Evolutionary conservation across 1,140 invertebrate genomes (phyloP).

Genomic region (Papilio polyxenes): DNA sequence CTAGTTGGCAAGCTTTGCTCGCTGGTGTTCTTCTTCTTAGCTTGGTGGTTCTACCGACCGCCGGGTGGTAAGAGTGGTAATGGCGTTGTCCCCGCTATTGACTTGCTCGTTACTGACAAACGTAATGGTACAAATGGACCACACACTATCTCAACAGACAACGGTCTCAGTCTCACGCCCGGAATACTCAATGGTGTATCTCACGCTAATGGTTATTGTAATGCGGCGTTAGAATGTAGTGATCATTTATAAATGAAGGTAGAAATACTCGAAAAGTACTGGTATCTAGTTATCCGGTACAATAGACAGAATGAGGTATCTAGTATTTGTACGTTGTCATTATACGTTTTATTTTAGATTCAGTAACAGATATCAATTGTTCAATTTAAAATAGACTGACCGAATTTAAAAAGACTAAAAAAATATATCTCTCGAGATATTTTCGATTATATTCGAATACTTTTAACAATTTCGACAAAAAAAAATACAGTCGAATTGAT

Average conservation of each 20-base stretch:
- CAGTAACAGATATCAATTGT: not conserved
- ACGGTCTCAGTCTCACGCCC: constrained; percentile 32
- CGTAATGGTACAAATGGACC: constrained; percentile 54
- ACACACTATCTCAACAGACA: constrained; percentile 47
- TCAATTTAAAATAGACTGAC: not conserved
- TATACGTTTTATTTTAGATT: not conserved
- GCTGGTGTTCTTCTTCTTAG: constrained; percentile 84
- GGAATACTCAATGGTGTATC: constrained; percentile 24
- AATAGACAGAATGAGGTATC: not conserved
- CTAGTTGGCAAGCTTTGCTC: constrained; percentile 84
- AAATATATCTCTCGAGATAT: not conserved
- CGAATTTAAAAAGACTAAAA: constrained; percentile 6
- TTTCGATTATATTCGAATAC: not conserved
- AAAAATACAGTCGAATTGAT: no score
- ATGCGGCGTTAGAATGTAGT: constrained; percentile 69
- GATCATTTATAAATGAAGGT: constrained; percentile 66
- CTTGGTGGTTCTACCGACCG: constrained; percentile 86
- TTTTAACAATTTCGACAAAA: not conserved
- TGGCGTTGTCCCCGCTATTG: constrained; percentile 62
- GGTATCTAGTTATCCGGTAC: not conserved
- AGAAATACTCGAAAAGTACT: not conserved
- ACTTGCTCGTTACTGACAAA: constrained; percentile 61
- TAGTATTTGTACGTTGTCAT: no score
- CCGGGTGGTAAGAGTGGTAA: constrained; percentile 74
- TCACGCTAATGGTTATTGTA: constrained; percentile 67